phyloP scores from a whole-genome alignment of 2,888 invertebrate genomes.

The Erynnis tages region DNA sequence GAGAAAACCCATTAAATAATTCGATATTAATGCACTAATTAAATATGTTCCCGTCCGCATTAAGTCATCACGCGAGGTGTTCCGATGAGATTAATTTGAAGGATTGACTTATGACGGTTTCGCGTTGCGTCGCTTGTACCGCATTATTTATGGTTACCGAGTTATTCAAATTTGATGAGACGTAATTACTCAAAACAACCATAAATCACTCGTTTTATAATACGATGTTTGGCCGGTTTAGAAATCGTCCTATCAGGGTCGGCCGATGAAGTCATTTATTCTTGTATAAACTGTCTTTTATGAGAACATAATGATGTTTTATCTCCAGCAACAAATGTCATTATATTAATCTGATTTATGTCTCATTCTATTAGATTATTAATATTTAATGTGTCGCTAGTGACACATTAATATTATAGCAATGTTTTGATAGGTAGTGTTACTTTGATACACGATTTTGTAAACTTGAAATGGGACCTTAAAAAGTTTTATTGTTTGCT shows the following conservation, averaged over 20 bases:
- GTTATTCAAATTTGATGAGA: constrained; percentile 81
- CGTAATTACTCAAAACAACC: constrained; percentile 77
- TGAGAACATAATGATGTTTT: constrained; percentile 59
- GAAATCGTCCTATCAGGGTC: constrained; percentile 52
- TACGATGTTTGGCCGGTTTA: constrained; percentile 63
- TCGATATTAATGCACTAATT: constrained; percentile 77
- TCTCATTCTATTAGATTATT: constrained; percentile 15
- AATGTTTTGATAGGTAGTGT: neutral
- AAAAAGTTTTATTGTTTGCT: too few relatives aligned
- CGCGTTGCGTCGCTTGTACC: constrained; percentile 56
- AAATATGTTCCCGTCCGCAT: constrained; percentile 72
- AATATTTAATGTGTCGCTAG: neutral
- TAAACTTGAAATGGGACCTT: too few relatives aligned
- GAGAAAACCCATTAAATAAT: constrained; percentile 66
- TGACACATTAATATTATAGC: neutral
- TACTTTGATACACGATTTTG: neutral
- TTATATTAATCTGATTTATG: constrained; percentile 20
- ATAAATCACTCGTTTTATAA: constrained; percentile 76
- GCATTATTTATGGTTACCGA: constrained; percentile 68
- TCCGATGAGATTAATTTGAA: constrained; percentile 69
- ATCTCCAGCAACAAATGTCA: constrained; percentile 35
- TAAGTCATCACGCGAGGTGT: constrained; percentile 71
- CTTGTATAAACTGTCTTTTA: constrained; percentile 60
- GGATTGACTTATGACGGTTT: constrained; percentile 74
- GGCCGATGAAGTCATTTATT: constrained; percentile 68